A percentile compares a stretch with the other conserved stretches of the same genome.
Evolutionary conservation across 2,113 vertebrate species (phyloP).

Genomic region (Engystomops pustulosus): DNA sequence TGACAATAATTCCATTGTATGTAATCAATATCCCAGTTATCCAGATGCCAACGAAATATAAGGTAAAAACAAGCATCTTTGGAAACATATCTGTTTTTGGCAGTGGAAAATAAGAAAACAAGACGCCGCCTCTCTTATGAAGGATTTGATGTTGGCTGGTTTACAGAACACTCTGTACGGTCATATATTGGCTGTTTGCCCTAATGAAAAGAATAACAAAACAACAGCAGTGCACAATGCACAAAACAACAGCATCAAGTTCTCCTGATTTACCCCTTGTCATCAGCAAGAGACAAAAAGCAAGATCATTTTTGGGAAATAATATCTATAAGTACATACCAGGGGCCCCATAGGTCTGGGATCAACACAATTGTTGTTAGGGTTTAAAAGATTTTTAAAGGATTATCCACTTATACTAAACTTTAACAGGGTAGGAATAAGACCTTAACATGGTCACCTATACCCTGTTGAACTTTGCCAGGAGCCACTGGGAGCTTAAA

Average conservation of each 20-base stretch:
- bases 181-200: slow-evolving; percentile 35
- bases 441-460: too few relatives aligned
- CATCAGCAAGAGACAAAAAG: not conserved
- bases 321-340: too few relatives aligned
- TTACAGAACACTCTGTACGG: slow-evolving; percentile 18
- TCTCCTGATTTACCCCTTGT: slow-evolving; percentile 4
- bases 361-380: not conserved
- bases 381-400: too few relatives aligned
- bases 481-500: too few relatives aligned
- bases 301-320: not conserved
- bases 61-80: slow-evolving; percentile 20
- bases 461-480: too few relatives aligned
- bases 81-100: slow-evolving; percentile 1
- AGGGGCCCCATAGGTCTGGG: too few relatives aligned
- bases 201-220: slow-evolving; percentile 27
- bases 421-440: too few relatives aligned
- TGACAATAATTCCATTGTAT: too few relatives aligned
- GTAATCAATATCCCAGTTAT: not conserved
- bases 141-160: slow-evolving; percentile 9
- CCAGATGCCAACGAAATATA: not conserved
- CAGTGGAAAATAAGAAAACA: slow-evolving; percentile 12
- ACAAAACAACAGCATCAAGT: not conserved
- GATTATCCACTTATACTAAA: too few relatives aligned
- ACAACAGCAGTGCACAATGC: slow-evolving; percentile 22
- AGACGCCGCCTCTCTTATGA: not conserved